phyloP scores from a whole-genome alignment of 2,797 vertebrate genomes.

The Paedocypris micromegethes region DNA sequence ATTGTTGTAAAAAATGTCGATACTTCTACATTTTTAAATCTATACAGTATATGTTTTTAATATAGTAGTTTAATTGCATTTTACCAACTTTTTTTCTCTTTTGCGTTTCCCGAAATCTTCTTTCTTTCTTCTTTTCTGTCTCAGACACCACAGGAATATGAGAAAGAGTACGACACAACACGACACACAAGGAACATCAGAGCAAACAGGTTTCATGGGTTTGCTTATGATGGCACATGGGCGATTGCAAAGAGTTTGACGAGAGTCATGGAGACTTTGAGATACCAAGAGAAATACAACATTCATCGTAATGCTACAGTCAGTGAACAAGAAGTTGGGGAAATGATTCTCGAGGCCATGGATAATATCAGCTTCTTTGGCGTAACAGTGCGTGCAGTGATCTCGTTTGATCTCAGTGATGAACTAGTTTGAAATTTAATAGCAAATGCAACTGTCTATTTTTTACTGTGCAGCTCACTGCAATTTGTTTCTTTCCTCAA shows the following conservation, averaged over 20 bases:
- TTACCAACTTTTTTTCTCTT: too few species aligned
- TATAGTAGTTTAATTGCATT: too few species aligned
- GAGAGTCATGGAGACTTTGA: slow-evolving; percentile 74
- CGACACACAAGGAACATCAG: slow-evolving; percentile 60
- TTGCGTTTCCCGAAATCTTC: too few species aligned
- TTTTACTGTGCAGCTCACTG: not conserved
- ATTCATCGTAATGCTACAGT: slow-evolving; percentile 72
- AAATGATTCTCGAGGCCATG: slow-evolving; percentile 80
- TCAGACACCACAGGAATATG: slow-evolving; percentile 83
- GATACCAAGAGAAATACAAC: slow-evolving; percentile 66
- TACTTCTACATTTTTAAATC: not conserved
- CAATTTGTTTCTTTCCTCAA: not conserved
- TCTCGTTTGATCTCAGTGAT: not conserved
- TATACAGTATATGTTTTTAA: too few species aligned
- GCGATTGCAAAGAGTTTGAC: slow-evolving; percentile 78
- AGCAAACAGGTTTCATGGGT: slow-evolving; percentile 77
- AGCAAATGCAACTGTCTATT: too few species aligned
- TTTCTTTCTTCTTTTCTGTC: not conserved
- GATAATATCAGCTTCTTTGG: slow-evolving; percentile 80
- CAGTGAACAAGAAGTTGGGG: slow-evolving; percentile 68
- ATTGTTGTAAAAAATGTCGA: not conserved
- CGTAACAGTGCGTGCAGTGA: slow-evolving; percentile 71
- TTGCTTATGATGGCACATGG: slow-evolving; percentile 88
- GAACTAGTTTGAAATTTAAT: too few species aligned
- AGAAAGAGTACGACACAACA: slow-evolving; percentile 73